Base-by-base conservation (phyloP, 2,888 invertebrate genomes). In the Calliphora vomitoria region DNA sequence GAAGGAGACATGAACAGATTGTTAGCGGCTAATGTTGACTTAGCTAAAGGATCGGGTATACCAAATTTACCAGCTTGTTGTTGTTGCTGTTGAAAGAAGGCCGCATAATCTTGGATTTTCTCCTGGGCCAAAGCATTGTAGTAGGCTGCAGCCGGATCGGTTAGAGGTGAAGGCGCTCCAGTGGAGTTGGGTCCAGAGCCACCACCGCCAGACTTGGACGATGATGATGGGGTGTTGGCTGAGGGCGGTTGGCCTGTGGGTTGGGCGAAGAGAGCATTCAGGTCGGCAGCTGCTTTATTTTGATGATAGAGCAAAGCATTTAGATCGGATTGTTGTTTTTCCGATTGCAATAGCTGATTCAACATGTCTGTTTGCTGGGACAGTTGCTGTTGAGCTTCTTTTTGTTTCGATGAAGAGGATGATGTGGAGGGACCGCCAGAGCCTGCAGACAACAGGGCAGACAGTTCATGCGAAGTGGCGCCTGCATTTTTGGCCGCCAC, bases 1-100 rank as follows among this genome's bases (percentile, higher is more conserved):
- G 96, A 96, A 20, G 96, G 96, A 8, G 96, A 95, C 90, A 97
- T 94, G 89, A 97, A 97, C 95, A 97, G 96, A 91, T 97, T 97
- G 90, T 96, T 96, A 0, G 97, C 96, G 10, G 96, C 96, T 88
- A 97, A 93, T 41, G 96, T 96, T 13, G 96, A 95, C 91, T 97
- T 96, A 0, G 96, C 96, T 94, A 97, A 95, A 0, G 97, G 96
- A 93, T 97, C 97, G 0, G 97, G 96, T 89, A 96, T 95, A 6
- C 93, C 91, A 83, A 92, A 92, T 90, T 93, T 93, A 83, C 93
- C 93, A 78, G 91, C 92, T 72, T 91, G 93, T 88, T 92, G 95
- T 86, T 89, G 89, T 88, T 93, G 95, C 74, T 89, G 90, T 94
- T 89, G 95, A 91, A 89, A 95, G 93, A 87, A 95, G 58, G 89